Percentiles rank a stretch among this genome's conserved stretches.
Evolutionary conservation across 2,797 vertebrate species (phyloP).

Genomic region (Enteromius anoplus): DNA sequence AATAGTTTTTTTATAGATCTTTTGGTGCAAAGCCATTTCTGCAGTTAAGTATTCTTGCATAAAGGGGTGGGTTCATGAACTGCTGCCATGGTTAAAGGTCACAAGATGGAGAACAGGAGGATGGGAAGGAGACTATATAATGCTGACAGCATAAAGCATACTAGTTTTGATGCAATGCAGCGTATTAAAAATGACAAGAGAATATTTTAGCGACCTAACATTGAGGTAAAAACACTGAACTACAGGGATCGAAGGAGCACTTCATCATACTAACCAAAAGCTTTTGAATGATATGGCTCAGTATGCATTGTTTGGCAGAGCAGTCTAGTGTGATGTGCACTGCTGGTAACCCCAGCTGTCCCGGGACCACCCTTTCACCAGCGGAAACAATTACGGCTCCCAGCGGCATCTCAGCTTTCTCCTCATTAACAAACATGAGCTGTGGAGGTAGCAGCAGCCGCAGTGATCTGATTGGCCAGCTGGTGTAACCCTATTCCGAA

Average conservation of each 20-base stretch:
- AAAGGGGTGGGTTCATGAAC: neutral
- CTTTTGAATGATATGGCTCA: neutral
- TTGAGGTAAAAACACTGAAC: no score
- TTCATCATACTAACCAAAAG: no score
- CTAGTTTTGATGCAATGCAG: neutral
- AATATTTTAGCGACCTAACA: neutral
- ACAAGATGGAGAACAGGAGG: neutral
- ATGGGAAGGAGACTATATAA: neutral
- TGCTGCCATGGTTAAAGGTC: neutral
- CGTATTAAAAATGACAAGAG: neutral
- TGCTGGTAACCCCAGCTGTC: conserved; percentile 49
- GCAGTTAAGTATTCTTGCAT: neutral
- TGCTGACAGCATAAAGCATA: conserved; percentile 12
- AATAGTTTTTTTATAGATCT: neutral
- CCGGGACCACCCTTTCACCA: conserved; percentile 53
- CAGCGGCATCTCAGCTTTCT: conserved; percentile 50
- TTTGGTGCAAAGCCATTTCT: neutral
- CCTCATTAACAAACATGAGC: conserved; percentile 60
- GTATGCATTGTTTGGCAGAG: neutral
- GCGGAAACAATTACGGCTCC: conserved; percentile 57
- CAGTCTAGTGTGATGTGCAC: conserved; percentile 15
- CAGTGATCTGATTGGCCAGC: conserved; percentile 11
- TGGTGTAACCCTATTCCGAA: conserved; percentile 53
- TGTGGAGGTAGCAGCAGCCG: conserved; percentile 40
- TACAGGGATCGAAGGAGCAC: neutral